These are phyloP conservation scores for Hartigia nigra DNA, from an alignment of 2,888 invertebrate species.

Conservation along the genomic window DNA sequence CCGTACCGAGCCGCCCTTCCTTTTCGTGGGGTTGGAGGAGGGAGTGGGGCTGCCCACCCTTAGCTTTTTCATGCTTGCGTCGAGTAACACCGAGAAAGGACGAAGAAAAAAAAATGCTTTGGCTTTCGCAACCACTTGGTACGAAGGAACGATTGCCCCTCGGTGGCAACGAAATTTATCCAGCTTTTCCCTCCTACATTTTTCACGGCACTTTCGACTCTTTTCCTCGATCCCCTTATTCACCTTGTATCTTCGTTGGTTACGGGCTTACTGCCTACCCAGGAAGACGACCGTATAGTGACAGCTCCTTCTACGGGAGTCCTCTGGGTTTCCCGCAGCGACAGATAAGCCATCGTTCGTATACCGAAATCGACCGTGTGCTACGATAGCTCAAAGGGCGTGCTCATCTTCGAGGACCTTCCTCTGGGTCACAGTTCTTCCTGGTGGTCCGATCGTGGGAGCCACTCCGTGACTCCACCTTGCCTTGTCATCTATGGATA, in stretches of 20 bases:
- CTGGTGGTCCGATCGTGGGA: slow-evolving; percentile 39
- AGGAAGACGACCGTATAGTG: neutral
- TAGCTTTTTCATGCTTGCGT: neutral
- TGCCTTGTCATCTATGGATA: slow-evolving; percentile 23
- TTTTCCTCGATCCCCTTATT: neutral
- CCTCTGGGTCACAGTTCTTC: slow-evolving; percentile 43
- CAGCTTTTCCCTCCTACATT: neutral
- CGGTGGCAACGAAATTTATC: neutral
- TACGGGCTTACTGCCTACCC: neutral
- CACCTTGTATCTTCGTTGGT: neutral
- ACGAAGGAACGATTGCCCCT: no score
- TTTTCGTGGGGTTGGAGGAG: neutral
- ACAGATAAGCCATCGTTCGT: slow-evolving; percentile 33
- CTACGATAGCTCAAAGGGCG: slow-evolving; percentile 42
- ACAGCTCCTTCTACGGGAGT: slow-evolving; percentile 32
- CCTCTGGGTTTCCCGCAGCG: slow-evolving; percentile 45
- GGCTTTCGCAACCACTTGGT: neutral
- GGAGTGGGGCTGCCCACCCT: no score
- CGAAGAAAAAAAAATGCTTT: neutral
- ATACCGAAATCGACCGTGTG: slow-evolving; percentile 44
- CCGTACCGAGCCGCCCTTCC: neutral
- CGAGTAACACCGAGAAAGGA: neutral
- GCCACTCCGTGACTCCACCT: slow-evolving; percentile 19
- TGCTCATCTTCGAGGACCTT: slow-evolving; percentile 28
- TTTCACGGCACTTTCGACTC: neutral